A percentile compares a stretch with the other conserved stretches of the same genome.
Conservation (phyloP, 2,113 vertebrate species). For the Cryptomyrus ogoouensis region DNA sequence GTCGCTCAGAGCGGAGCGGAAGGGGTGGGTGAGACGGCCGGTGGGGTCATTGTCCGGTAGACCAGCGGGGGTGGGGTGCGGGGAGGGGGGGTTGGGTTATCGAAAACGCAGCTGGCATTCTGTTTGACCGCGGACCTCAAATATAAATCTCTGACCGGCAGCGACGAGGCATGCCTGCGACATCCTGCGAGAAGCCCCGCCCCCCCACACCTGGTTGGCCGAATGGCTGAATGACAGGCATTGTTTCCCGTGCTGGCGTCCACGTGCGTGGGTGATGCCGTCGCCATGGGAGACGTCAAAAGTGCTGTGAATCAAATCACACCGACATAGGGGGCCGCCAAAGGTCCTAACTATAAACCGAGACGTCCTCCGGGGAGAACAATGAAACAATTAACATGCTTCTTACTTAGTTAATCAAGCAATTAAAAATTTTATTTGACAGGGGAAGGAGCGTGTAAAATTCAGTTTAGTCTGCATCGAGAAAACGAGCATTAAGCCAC, state of each 20-base stretch:
- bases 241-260: background rate
- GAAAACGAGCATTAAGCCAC: background rate
- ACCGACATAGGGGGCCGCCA: background rate
- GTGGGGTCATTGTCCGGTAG: background rate
- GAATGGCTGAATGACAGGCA: background rate
- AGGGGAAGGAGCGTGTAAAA: background rate
- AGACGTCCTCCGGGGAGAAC: background rate
- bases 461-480: background rate
- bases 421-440: background rate
- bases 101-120: background rate
- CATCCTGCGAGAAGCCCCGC: background rate
- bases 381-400: background rate
- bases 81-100: background rate
- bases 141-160: background rate
- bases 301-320: background rate
- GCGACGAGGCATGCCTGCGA: background rate
- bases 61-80: background rate
- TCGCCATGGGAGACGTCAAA: background rate
- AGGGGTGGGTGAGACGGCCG: background rate
- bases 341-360: no score
- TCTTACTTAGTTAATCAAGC: background rate
- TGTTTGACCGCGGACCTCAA: background rate
- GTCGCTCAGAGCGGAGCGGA: background rate
- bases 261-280: background rate
- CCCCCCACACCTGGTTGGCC: conserved; percentile 9